phyloP scores from a whole-genome alignment of 2,797 vertebrate species.

The Cryptoblepharus egeriae region DNA sequence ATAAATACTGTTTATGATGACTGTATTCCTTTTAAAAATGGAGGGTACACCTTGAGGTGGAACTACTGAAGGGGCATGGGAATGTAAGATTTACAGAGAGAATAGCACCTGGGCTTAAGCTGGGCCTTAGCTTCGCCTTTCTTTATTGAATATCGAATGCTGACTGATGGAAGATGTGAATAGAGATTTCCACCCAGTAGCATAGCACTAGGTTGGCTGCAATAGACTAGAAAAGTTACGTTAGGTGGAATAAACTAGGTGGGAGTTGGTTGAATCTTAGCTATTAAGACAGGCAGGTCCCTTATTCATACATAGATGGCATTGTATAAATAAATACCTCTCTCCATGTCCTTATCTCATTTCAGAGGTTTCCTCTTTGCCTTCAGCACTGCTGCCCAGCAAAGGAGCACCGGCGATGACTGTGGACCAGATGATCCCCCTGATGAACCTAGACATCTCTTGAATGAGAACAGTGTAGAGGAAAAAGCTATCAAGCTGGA shows the following conservation, averaged over 20 bases:
- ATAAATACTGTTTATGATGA: too few species aligned
- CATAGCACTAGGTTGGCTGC: not conserved
- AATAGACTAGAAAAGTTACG: not conserved
- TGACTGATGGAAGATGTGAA: not conserved
- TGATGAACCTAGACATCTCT: conserved; percentile 72
- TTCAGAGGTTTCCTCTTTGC: conserved; percentile 70
- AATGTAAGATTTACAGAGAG: too few species aligned
- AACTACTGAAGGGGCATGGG: too few species aligned
- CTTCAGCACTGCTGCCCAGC: conserved; percentile 80
- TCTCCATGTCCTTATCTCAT: conserved; percentile 18
- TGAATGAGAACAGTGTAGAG: conserved; percentile 76
- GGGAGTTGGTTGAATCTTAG: not conserved
- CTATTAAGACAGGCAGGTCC: not conserved
- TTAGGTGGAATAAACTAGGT: not conserved
- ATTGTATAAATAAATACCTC: not conserved
- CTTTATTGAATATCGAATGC: too few species aligned
- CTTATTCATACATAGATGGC: not conserved
- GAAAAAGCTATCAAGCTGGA: conserved; percentile 82
- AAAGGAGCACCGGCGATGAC: conserved; percentile 81
- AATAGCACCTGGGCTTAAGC: too few species aligned
- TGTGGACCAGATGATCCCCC: conserved; percentile 78
- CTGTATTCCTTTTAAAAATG: too few species aligned
- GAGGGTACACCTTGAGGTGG: too few species aligned
- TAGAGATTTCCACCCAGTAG: not conserved
- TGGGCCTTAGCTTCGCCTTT: too few species aligned